Percentiles rank a stretch among this genome's conserved stretches.
phyloP scores from a whole-genome alignment of 2,113 vertebrate genomes.

The Peromyscus californicus region DNA sequence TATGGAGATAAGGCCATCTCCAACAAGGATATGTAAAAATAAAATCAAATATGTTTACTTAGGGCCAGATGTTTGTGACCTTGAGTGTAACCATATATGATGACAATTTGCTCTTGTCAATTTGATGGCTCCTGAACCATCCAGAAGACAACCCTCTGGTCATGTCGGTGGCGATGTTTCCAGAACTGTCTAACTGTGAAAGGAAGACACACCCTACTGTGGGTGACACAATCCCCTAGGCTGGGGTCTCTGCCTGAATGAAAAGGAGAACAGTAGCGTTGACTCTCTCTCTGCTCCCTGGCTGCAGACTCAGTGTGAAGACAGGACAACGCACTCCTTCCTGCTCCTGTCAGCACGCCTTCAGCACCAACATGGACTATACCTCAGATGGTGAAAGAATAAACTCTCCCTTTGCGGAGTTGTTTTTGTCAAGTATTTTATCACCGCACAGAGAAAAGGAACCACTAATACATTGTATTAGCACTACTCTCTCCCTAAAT shows the following conservation, averaged over 20 bases:
- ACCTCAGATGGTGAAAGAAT: not conserved
- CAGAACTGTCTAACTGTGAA: not conserved
- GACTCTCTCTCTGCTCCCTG: too few relatives aligned
- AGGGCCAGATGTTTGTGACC: not conserved
- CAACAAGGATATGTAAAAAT: not conserved
- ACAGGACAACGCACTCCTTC: not conserved
- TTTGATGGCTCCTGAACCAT: not conserved
- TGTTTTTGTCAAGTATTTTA: not conserved
- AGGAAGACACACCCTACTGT: not conserved
- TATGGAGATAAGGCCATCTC: not conserved
- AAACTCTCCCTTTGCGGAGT: not conserved
- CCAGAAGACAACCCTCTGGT: not conserved
- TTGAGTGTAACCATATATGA: not conserved
- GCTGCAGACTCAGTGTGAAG: too few relatives aligned
- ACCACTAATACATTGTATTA: not conserved
- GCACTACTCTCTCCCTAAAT: not conserved
- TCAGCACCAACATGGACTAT: too few relatives aligned
- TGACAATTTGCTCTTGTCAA: not conserved
- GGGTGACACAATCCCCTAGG: too few relatives aligned
- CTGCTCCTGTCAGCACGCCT: not conserved
- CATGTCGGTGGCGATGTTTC: not conserved
- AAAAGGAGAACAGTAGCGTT: not conserved
- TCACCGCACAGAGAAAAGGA: not conserved
- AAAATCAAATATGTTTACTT: not conserved
- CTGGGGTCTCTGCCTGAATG: too few relatives aligned